Base-by-base conservation (phyloP, 92 coral and sea anemone species). In the Palythoa grandis region DNA sequence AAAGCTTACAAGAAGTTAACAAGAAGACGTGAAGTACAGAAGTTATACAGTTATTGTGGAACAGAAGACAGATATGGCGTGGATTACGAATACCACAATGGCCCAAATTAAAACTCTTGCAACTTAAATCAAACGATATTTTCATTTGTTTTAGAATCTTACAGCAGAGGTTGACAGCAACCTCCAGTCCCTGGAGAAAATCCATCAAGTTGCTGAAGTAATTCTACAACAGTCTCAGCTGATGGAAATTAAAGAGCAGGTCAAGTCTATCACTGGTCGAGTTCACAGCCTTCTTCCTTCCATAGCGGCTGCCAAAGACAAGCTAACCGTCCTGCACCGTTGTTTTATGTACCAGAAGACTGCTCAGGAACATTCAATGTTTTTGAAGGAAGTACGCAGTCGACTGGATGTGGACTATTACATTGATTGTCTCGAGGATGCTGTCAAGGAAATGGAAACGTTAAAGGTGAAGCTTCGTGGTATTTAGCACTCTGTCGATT, bases 341-440 rank as follows among this genome's bases (percentile, higher is more conserved):
- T 94, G 95, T 56, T 95, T 91, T 57, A 89, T 88, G 78, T 93
- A 95, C 43, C 98, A 92, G 79, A 92, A 90, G 80, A 82, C 89
- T 29, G 91, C 92, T 23, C 91, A 95, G 76, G 98, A 92, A 43
- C 99, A 95, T 86, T 78, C 92, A 22, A 88, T 92, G 82, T 96
- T 95, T 86, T 82, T 96, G 57, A 88, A 78, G 70, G 99, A 96
- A 87, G 93, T 95, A 12, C 73, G 61, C 76, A 87, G 94, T 76
- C 89, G 98, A 22, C 90, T 96, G 16, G 93, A 95, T 6, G 98
- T 91, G 75, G 92, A 92, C 77, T 92, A 88, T 70, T 89, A 89
- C 79, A 78, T 96, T 73, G 98, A 95, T 87, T 87, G 88, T n/a
- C 91, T 93, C 72, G 94, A 95, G 69, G 96, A 91, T 84, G 97